Evolutionary conservation across 2,797 vertebrate genomes (phyloP).

Genomic region (Cyclopterus lumpus): DNA sequence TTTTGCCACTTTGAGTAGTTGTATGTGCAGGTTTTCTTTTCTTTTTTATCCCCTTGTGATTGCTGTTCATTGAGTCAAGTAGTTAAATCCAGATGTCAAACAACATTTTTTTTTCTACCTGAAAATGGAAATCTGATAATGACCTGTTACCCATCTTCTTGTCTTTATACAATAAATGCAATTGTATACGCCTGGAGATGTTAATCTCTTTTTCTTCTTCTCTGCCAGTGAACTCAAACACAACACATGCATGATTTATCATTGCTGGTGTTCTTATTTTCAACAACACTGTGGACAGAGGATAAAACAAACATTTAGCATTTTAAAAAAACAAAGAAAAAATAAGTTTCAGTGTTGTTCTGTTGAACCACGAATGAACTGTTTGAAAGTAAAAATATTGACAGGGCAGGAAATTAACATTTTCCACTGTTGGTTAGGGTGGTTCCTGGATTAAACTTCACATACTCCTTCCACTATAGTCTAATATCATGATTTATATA

Average conservation of each 20-base stretch:
- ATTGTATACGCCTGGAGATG: slow-evolving; percentile 69
- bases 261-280: slow-evolving; percentile 20
- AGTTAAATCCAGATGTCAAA: slow-evolving; percentile 59
- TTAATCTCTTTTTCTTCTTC: background rate
- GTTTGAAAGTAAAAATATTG: slow-evolving; percentile 1
- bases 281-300: slow-evolving; percentile 26
- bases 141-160: slow-evolving; percentile 69
- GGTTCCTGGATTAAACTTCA: background rate
- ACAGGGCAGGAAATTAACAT: slow-evolving; percentile 57
- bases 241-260: slow-evolving; percentile 20
- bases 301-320: slow-evolving; percentile 14
- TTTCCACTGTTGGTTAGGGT: background rate
- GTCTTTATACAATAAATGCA: slow-evolving; percentile 84
- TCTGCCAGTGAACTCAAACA: slow-evolving; percentile 15
- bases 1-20: slow-evolving; percentile 72
- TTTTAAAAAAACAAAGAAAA: background rate
- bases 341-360: slow-evolving; percentile 45
- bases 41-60: slow-evolving; percentile 62
- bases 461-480: background rate
- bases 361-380: slow-evolving; percentile 37
- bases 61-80: slow-evolving; percentile 67
- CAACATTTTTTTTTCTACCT: slow-evolving; percentile 72
- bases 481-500: background rate
- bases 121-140: slow-evolving; percentile 67
- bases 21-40: slow-evolving; percentile 43